phyloP scores from a whole-genome alignment of 2,888 invertebrate genomes.

The Artemia sinica region DNA sequence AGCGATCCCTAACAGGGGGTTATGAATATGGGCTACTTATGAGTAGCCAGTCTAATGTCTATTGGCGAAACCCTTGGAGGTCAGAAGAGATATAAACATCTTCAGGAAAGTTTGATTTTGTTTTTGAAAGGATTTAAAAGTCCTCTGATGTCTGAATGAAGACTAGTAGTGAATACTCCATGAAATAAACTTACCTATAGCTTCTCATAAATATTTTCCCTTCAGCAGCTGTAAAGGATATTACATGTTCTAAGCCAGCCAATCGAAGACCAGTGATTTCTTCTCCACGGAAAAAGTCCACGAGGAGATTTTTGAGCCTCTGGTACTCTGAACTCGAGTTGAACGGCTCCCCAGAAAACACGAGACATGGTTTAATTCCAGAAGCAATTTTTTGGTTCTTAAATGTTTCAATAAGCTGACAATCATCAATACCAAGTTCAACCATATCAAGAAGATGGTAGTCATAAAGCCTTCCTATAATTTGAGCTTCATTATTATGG shows the following conservation, averaged over 20 bases:
- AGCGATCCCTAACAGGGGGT: too few species aligned
- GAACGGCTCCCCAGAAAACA: conserved; percentile 84
- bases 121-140: too few species aligned
- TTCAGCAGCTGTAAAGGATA: conserved; percentile 70
- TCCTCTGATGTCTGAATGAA: neutral
- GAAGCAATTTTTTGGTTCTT: conserved; percentile 53
- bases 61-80: neutral
- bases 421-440: conserved; percentile 75
- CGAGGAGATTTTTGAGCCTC: conserved; percentile 67
- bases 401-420: conserved; percentile 58
- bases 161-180: too few species aligned
- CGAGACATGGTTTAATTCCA: conserved; percentile 73
- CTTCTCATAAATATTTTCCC: conserved; percentile 58
- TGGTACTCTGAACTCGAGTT: conserved; percentile 55
- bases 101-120: neutral
- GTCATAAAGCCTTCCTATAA: conserved; percentile 58
- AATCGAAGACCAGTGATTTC: conserved; percentile 59
- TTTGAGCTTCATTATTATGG: neutral
- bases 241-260: conserved; percentile 80
- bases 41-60: too few species aligned
- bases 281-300: conserved; percentile 82
- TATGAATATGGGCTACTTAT: too few species aligned
- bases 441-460: conserved; percentile 83
- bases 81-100: conserved; percentile 4
- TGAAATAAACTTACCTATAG: conserved; percentile 36